Evolutionary conservation across 2,113 vertebrate species (phyloP).

Genomic region (Cyanistes caeruleus): DNA sequence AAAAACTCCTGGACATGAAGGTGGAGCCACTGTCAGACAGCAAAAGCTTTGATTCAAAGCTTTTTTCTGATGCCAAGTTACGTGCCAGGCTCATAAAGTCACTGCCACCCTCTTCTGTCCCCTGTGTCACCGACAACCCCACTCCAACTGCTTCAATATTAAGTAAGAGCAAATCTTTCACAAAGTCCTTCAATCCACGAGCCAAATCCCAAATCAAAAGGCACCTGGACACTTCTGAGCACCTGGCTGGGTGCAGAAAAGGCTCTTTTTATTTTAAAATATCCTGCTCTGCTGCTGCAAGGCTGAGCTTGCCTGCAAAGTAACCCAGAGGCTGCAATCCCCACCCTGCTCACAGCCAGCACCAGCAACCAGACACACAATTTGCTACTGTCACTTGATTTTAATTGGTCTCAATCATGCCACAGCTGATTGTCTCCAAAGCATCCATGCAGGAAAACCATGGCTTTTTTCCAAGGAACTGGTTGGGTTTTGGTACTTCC

Average conservation of each 20-base stretch:
- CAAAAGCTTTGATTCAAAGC: background rate
- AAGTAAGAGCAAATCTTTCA: background rate
- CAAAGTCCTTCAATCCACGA: background rate
- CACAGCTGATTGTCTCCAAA: background rate
- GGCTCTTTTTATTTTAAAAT: background rate
- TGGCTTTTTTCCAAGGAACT: background rate
- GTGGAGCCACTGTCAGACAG: background rate
- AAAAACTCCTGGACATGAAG: background rate
- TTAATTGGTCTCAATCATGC: fast-evolving
- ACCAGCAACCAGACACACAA: background rate
- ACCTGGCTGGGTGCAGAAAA: background rate
- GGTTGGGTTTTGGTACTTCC: background rate
- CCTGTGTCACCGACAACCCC: background rate
- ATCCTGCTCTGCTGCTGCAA: background rate
- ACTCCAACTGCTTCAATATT: background rate
- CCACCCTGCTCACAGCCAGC: background rate
- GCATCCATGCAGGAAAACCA: background rate
- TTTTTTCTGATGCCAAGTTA: background rate
- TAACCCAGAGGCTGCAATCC: fast-evolving
- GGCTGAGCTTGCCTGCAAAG: background rate
- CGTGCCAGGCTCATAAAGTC: background rate
- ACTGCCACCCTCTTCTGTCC: background rate
- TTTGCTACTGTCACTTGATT: background rate
- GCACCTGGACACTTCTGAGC: background rate
- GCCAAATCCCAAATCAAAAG: background rate